Conservation (phyloP, 1,140 invertebrate species). For the Vanessa atalanta region DNA sequence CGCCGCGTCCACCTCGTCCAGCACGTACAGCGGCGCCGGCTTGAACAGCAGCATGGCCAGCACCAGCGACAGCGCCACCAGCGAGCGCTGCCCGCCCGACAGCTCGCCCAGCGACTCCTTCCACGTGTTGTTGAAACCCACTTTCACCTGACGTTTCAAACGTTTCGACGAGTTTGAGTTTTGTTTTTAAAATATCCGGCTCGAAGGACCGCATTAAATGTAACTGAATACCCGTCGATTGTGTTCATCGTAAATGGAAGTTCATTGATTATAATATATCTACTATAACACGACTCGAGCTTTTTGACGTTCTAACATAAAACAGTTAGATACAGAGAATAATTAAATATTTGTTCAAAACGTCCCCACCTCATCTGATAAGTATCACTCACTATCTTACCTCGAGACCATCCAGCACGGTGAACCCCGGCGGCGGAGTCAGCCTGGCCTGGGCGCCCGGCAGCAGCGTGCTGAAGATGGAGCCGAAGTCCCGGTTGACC, state of each 20-base stretch:
- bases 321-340: no score
- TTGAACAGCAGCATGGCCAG: constrained; percentile 98
- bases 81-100: constrained; percentile 97
- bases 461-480: constrained; percentile 95
- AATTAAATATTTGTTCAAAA: no score
- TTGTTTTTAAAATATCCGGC: not conserved
- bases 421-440: constrained; percentile 87
- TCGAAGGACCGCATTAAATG: not conserved
- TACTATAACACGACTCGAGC: no score
- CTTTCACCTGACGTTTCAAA: constrained; percentile 88
- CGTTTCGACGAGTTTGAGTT: no score
- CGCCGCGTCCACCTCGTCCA: constrained; percentile 99
- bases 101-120: constrained; percentile 98
- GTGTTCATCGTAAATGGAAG: no score
- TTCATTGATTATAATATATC: no score
- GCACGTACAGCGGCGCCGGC: constrained; percentile 98
- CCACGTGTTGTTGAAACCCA: constrained; percentile 96
- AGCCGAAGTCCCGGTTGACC: constrained; percentile 96
- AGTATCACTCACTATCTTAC: constrained; percentile 58
- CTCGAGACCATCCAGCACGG: constrained; percentile 93
- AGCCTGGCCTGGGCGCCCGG: constrained; percentile 94
- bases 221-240: no score
- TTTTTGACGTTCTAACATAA: no score
- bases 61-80: constrained; percentile 98
- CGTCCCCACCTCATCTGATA: not conserved